Percentiles rank a stretch among this genome's conserved stretches.
Conservation (phyloP, 2,797 vertebrate species). For the Centroberyx gerrardi region DNA sequence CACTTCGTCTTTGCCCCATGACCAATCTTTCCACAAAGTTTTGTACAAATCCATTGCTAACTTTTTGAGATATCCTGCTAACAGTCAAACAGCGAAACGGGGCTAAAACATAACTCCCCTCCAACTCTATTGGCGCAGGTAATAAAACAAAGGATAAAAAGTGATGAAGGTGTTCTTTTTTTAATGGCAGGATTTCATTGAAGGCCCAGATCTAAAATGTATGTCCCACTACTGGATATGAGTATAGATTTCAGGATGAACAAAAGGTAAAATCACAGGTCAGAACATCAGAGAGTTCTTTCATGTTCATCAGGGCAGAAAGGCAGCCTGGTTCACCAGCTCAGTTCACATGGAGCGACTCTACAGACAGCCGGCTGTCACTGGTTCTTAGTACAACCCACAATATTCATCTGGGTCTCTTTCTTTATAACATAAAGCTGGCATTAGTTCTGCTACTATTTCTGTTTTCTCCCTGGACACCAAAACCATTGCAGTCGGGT, state of each 20-base stretch:
- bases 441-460: slow-evolving; percentile 72
- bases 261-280: slow-evolving; percentile 62
- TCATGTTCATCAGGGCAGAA: slow-evolving; percentile 46
- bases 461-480: slow-evolving; percentile 58
- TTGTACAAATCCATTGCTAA: too few species aligned
- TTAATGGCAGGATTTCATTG: slow-evolving; percentile 40
- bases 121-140: too few species aligned
- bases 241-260: slow-evolving; percentile 20
- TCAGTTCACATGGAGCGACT: slow-evolving; percentile 25
- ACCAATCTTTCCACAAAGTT: too few species aligned
- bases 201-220: slow-evolving; percentile 43
- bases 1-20: too few species aligned
- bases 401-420: slow-evolving; percentile 45
- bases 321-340: slow-evolving; percentile 17
- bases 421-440: slow-evolving; percentile 57
- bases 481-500: slow-evolving; percentile 63
- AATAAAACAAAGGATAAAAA: background rate
- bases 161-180: slow-evolving; percentile 18
- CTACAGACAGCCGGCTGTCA: slow-evolving; percentile 36
- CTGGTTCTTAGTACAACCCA: slow-evolving; percentile 29
- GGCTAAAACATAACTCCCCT: too few species aligned
- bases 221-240: background rate
- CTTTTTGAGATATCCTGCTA: too few species aligned
- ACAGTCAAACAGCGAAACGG: too few species aligned
- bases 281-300: slow-evolving; percentile 62